Conservation (phyloP, 2,113 vertebrate genomes). For the Aviceda subcristata region DNA sequence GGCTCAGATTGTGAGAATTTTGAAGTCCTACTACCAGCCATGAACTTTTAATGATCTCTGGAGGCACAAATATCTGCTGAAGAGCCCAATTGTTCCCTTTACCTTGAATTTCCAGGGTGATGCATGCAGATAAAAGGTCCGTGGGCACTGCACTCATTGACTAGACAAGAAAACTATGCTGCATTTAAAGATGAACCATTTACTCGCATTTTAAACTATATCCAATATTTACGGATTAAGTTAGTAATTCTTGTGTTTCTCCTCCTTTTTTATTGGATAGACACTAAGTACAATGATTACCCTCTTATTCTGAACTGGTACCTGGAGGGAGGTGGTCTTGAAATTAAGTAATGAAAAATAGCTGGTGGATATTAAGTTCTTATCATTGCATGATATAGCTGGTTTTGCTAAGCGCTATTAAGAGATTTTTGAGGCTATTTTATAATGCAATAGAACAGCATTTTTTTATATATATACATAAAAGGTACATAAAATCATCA, state of each 20-base stretch:
- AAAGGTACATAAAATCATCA: not conserved
- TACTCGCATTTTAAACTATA: not conserved
- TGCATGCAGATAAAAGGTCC: not conserved
- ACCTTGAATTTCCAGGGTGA: not conserved
- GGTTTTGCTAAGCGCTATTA: not conserved
- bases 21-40: not conserved
- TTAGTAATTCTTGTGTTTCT: not conserved
- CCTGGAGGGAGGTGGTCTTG: not conserved
- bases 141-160: not conserved
- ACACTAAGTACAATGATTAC: not conserved
- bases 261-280: not conserved
- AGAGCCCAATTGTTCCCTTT: not conserved
- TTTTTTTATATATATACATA: not conserved
- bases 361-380: not conserved
- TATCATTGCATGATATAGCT: not conserved
- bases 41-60: not conserved
- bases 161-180: not conserved
- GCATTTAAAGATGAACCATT: not conserved
- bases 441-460: not conserved
- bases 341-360: not conserved
- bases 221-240: not conserved
- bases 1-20: not conserved
- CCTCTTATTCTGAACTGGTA: not conserved
- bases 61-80: not conserved
- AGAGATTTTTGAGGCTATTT: not conserved